Conservation (phyloP, 1,140 invertebrate genomes). For the Plectus sambesii region DNA sequence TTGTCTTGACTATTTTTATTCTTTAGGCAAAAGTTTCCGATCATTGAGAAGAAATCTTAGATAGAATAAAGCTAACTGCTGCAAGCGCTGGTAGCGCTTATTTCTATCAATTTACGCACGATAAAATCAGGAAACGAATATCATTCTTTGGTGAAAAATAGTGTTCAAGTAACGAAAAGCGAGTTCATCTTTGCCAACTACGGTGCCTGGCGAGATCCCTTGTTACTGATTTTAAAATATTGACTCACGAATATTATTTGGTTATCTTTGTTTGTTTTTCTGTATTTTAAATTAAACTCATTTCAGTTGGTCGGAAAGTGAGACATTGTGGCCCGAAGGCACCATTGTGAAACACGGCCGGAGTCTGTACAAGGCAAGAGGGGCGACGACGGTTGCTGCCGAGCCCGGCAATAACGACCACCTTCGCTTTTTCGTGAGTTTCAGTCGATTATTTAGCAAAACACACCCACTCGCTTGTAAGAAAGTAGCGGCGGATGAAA, state of each 20-base stretch:
- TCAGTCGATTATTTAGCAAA: neutral
- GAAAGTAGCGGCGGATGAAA: no score
- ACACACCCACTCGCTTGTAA: no score
- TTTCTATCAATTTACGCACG: no score
- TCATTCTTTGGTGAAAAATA: no score
- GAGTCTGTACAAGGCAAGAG: constrained; percentile 66
- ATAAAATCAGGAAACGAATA: neutral
- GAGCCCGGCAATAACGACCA: constrained; percentile 71
- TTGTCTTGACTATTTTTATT: constrained; percentile 13
- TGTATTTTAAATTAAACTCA: constrained; percentile 3
- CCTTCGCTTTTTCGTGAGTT: constrained; percentile 69
- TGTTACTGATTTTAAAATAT: no score
- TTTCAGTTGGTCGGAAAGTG: constrained; percentile 59
- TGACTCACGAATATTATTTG: neutral
- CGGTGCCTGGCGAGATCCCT: no score
- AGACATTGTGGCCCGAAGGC: constrained; percentile 62
- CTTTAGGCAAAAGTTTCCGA: no score
- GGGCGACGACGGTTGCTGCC: constrained; percentile 59
- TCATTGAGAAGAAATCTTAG: no score
- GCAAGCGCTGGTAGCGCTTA: no score
- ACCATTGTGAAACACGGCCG: constrained; percentile 66
- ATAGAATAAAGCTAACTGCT: no score
- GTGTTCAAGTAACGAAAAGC: no score
- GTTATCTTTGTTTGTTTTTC: constrained; percentile 2
- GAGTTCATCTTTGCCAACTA: no score